Percentiles rank a stretch among this genome's conserved stretches.
These are phyloP conservation scores for Myodes glareolus DNA, from an alignment of 2,113 vertebrate genomes.

Conservation along the genomic window DNA sequence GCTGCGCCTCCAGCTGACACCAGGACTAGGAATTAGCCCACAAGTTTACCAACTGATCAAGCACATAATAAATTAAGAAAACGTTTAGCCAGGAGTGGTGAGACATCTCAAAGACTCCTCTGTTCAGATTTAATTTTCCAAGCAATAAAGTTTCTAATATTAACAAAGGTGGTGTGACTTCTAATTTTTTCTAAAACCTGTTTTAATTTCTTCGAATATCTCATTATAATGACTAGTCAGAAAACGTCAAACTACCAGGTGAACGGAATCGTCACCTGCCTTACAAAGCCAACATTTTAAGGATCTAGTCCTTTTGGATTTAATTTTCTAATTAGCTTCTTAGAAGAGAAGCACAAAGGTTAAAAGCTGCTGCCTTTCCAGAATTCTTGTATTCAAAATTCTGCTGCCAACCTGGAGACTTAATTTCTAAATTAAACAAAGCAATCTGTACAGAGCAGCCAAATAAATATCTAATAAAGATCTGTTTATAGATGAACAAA, in stretches of 20 bases:
- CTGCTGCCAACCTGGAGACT: slow-evolving; percentile 61
- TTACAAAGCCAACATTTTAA: slow-evolving; percentile 66
- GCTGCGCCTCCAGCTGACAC: slow-evolving; percentile 31
- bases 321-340: slow-evolving; percentile 77
- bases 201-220: slow-evolving; percentile 66
- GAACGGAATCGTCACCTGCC: slow-evolving; percentile 58
- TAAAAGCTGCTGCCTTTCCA: slow-evolving; percentile 72
- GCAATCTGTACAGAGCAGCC: slow-evolving; percentile 68
- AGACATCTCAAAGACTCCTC: slow-evolving; percentile 69
- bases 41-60: slow-evolving; percentile 65
- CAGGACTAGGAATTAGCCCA: neutral
- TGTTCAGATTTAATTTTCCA: slow-evolving; percentile 76
- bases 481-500: slow-evolving; percentile 61
- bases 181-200: slow-evolving; percentile 68
- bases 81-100: slow-evolving; percentile 63
- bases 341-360: slow-evolving; percentile 71
- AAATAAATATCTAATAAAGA: slow-evolving; percentile 74
- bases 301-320: slow-evolving; percentile 63
- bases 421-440: slow-evolving; percentile 73
- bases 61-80: slow-evolving; percentile 71
- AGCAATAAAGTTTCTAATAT: slow-evolving; percentile 75
- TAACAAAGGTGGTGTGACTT: slow-evolving; percentile 62
- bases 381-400: slow-evolving; percentile 65
- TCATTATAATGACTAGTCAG: slow-evolving; percentile 68
- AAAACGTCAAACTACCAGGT: slow-evolving; percentile 68